A percentile compares a stretch with the other conserved stretches of the same genome.
Evolutionary conservation across 2,113 vertebrate species (phyloP).

Genomic region (Orycteropus afer): DNA sequence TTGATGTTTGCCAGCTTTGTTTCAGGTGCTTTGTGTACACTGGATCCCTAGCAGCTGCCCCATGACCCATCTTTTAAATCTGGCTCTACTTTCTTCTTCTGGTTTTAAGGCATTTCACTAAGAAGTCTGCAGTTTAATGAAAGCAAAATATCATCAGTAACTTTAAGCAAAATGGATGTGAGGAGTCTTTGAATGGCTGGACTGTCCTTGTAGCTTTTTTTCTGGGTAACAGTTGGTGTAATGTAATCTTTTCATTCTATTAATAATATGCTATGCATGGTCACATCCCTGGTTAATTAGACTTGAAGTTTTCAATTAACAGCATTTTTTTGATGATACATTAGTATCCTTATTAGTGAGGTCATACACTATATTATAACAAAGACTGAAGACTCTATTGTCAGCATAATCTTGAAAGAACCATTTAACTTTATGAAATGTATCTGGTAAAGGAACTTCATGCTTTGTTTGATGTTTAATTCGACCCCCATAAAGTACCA

Average conservation of each 20-base stretch:
- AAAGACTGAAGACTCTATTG: conserved; percentile 61
- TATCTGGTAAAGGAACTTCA: conserved; percentile 60
- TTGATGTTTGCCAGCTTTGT: not conserved
- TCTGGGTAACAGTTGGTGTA: conserved; percentile 56
- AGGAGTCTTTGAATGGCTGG: conserved; percentile 75
- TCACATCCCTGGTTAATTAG: conserved; percentile 73
- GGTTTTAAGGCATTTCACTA: conserved; percentile 71
- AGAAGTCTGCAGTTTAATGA: conserved; percentile 69
- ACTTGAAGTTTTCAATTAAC: conserved; percentile 75
- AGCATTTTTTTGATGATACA: conserved; percentile 75
- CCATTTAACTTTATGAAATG: conserved; percentile 68
- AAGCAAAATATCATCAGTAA: conserved; percentile 69
- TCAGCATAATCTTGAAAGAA: conserved; percentile 61
- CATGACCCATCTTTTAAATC: conserved; percentile 68
- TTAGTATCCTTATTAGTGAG: conserved; percentile 72
- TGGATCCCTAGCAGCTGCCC: conserved; percentile 48
- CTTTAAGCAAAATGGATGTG: conserved; percentile 69
- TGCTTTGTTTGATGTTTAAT: conserved; percentile 64
- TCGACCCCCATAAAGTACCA: conserved; percentile 67
- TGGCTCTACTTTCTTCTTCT: conserved; percentile 68
- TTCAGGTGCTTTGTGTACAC: conserved; percentile 11
- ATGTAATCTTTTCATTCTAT: conserved; percentile 68
- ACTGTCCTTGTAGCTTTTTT: conserved; percentile 76
- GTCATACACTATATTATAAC: conserved; percentile 73
- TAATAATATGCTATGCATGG: conserved; percentile 79